Evolutionary conservation across 2,888 invertebrate species (phyloP).

Genomic region (Dryadula phaetusa): DNA sequence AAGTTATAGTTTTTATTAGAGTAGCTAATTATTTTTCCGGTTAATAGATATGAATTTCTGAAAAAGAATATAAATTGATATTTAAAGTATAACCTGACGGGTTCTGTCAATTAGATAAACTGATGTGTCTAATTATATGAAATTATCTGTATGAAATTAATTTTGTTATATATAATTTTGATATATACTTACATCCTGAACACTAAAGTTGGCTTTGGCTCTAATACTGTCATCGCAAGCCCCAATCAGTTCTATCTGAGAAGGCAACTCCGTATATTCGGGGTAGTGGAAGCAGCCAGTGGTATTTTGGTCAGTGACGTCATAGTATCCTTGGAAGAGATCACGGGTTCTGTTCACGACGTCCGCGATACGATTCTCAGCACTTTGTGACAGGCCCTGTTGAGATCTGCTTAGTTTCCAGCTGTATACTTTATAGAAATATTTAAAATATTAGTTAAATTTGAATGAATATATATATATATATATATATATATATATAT

Average conservation of each 20-base stretch:
- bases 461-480: too few species aligned
- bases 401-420: constrained; percentile 68
- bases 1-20: too few species aligned
- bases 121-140: too few species aligned
- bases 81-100: too few species aligned
- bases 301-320: constrained; percentile 58
- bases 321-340: constrained; percentile 64
- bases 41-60: too few species aligned
- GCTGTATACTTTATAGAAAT: constrained; percentile 63
- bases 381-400: constrained; percentile 54
- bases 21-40: too few species aligned
- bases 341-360: constrained; percentile 57
- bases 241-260: constrained; percentile 59
- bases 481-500: too few species aligned
- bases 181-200: constrained; percentile 55
- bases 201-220: constrained; percentile 60
- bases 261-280: constrained; percentile 54
- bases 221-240: constrained; percentile 60
- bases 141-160: too few species aligned
- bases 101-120: too few species aligned
- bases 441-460: too few species aligned
- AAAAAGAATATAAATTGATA: too few species aligned
- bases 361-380: constrained; percentile 52
- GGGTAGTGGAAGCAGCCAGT: constrained; percentile 72
- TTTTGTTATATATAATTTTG: too few species aligned